These are phyloP conservation scores for Piscicola geometra DNA, from an alignment of 2,888 invertebrate species.

Conservation along the genomic window DNA sequence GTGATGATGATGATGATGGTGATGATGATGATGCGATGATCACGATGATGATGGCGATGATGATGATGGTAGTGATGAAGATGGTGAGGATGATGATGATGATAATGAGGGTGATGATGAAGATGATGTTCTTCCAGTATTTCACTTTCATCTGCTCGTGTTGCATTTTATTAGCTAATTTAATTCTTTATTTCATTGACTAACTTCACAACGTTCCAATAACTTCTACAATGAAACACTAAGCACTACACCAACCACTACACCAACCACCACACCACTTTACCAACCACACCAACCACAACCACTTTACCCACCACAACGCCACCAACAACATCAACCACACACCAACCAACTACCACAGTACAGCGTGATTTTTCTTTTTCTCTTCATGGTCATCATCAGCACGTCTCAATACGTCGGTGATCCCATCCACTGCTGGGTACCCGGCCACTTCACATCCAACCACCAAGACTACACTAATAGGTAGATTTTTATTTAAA, in stretches of 20 bases:
- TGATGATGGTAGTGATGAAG: too few species aligned
- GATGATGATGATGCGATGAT: too few species aligned
- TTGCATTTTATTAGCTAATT: too few species aligned
- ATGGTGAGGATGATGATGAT: too few species aligned
- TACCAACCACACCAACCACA: neutral
- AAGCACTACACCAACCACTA: neutral
- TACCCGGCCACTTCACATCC: conserved; percentile 46
- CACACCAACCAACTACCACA: neutral
- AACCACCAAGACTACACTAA: conserved; percentile 45
- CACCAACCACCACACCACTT: neutral
- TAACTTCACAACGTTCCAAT: neutral
- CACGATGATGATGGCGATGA: too few species aligned
- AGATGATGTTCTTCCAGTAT: too few species aligned
- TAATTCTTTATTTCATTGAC: neutral
- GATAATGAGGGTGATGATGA: too few species aligned
- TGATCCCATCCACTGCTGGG: conserved; percentile 56
- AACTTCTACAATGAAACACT: too few species aligned
- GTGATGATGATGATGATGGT: too few species aligned
- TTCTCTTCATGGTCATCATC: conserved; percentile 55
- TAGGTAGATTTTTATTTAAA: too few species aligned
- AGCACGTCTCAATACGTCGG: conserved; percentile 56
- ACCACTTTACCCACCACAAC: too few species aligned
- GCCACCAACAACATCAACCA: neutral
- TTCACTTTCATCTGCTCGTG: too few species aligned
- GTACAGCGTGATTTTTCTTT: conserved; percentile 53